phyloP scores from a whole-genome alignment of 30 jellyfish, hydroid and myxozoan species.

The Mastigias papua region DNA sequence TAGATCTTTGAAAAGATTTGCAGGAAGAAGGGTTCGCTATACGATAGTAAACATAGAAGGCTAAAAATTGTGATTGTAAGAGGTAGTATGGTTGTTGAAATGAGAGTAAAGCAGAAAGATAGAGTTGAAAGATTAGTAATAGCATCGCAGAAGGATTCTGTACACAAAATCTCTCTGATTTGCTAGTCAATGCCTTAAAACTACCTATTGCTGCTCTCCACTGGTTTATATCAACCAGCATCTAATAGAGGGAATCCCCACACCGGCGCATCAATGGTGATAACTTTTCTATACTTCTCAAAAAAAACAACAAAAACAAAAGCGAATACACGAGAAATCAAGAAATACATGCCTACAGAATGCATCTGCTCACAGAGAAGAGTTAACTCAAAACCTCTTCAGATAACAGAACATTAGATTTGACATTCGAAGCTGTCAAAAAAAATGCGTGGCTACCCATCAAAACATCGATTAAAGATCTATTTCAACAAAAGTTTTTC shows the following conservation, averaged over 20 bases:
- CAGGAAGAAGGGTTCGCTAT: background rate
- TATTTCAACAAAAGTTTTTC: too few relatives aligned
- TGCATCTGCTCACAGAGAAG: too few relatives aligned
- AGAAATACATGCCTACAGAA: background rate
- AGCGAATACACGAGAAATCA: background rate
- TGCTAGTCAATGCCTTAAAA: background rate
- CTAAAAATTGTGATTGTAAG: background rate
- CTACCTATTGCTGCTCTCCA: constrained; percentile 47
- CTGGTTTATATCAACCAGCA: constrained; percentile 36
- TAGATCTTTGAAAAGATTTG: background rate
- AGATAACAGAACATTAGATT: too few relatives aligned
- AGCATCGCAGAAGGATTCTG: background rate
- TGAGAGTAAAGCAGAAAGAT: constrained; percentile 27
- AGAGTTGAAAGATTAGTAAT: background rate
- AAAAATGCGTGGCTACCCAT: too few relatives aligned
- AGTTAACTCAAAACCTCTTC: too few relatives aligned
- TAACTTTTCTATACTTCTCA: background rate
- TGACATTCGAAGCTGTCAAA: too few relatives aligned
- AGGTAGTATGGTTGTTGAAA: background rate
- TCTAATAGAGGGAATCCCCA: constrained; percentile 30
- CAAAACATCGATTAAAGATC: too few relatives aligned
- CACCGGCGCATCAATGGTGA: constrained; percentile 10
- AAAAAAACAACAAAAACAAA: background rate
- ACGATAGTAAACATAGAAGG: background rate
- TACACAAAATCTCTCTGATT: background rate